These are phyloP conservation scores for Polia nebulosa DNA, from an alignment of 2,888 invertebrate species.

Conservation along the genomic window DNA sequence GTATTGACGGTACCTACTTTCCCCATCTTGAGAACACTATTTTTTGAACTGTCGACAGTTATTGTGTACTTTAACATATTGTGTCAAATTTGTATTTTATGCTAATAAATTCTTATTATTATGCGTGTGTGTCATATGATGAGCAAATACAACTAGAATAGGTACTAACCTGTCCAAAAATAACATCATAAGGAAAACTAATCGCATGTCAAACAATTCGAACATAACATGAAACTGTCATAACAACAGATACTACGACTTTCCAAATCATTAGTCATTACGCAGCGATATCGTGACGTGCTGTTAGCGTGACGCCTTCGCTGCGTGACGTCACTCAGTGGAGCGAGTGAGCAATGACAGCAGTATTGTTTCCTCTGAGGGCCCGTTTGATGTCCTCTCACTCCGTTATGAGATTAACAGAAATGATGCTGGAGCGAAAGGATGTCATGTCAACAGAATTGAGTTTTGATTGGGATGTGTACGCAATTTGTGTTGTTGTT, in stretches of 20 bases:
- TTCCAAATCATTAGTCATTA: constrained; percentile 57
- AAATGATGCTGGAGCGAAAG: constrained; percentile 32
- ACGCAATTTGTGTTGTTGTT: constrained; percentile 25
- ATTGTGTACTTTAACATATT: too few species aligned
- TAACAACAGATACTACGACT: constrained; percentile 15
- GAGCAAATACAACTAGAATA: constrained; percentile 1
- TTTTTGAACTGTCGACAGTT: too few species aligned
- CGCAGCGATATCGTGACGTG: constrained; percentile 47
- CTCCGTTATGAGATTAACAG: constrained; percentile 51
- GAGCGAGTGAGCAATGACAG: constrained; percentile 62
- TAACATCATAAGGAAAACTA: neutral
- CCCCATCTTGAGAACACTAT: too few species aligned
- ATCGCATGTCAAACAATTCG: constrained; percentile 16
- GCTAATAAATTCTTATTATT: too few species aligned
- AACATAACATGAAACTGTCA: constrained; percentile 20
- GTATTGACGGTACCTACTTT: too few species aligned
- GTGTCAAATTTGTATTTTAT: too few species aligned
- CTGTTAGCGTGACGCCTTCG: constrained; percentile 48
- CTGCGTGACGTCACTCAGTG: constrained; percentile 40
- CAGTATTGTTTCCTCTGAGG: constrained; percentile 53
- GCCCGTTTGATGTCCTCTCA: constrained; percentile 49
- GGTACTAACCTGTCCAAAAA: constrained; percentile 3
- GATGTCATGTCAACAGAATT: constrained; percentile 38
- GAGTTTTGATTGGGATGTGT: constrained; percentile 48
- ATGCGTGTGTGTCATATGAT: too few species aligned